Base-by-base conservation (phyloP, 1,140 invertebrate genomes). In the Lepidurus apus region DNA sequence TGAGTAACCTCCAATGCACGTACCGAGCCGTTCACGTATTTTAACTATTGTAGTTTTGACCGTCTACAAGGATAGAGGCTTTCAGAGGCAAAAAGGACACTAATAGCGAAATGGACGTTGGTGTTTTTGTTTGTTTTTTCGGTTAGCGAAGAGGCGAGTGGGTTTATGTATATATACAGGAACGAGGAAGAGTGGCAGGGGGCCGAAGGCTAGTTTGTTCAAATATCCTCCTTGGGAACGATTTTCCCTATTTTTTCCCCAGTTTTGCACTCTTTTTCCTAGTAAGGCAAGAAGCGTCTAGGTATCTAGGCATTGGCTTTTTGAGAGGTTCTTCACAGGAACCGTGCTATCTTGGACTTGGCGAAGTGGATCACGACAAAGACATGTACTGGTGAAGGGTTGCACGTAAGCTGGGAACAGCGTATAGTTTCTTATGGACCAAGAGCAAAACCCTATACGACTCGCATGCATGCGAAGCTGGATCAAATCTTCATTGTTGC, bases 281-380 rank as follows among this genome's bases (percentile, higher is more conserved):
- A 17, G 53, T 65, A 65, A 65, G 21, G 21, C 21, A 65, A 65
- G 53, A 65, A 65, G 53, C 10, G 45, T 13, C 17, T 65, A 65
- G 53, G 53, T 13, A 34, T 34, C 34, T 9, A 65, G 53, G 53
- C 53, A 21, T 65, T 65, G 53, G 21, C 53, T 65, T 65, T 13
- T 9, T 13, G 1, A 21, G 21, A 65, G 53, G 53, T 1, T 65
- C 53, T 65, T 65, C 21, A 65, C 21, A 21, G 53, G 5, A 65
- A 65, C 53, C n/a, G 13, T 65, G 53, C 9, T 65, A 65, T 65
- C 53, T 65, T 65, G 53, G 53, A 65, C 17, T 13, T n/a, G 6
- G 53, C 53, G 21, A 65, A 65, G n/a, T 65, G 53, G 17, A 65
- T 65, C 53, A 21, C 53, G 53, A 65, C 53, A 65, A n/a, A 21